These are phyloP conservation scores for Athalia circularis DNA, from an alignment of 2,888 invertebrate species.

Conservation along the genomic window DNA sequence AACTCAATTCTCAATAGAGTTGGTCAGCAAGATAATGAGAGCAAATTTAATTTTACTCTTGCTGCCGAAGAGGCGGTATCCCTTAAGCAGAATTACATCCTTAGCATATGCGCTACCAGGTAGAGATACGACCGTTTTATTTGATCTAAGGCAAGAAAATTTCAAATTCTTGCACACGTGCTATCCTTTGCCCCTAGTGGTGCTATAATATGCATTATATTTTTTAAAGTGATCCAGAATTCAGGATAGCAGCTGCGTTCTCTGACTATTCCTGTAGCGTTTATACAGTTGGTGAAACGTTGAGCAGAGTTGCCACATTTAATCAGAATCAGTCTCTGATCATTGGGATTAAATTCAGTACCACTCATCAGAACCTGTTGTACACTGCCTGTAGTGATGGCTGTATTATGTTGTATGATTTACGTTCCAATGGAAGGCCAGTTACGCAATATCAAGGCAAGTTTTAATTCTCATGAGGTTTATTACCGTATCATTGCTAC, in stretches of 20 bases:
- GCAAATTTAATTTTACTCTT: constrained; percentile 55
- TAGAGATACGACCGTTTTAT: constrained; percentile 61
- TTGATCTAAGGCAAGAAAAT: constrained; percentile 19
- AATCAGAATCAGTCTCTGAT: constrained; percentile 75
- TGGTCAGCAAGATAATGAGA: constrained; percentile 47
- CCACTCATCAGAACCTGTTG: constrained; percentile 77
- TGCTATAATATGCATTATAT: too few relatives aligned
- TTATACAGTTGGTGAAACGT: constrained; percentile 73
- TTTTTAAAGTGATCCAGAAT: constrained; percentile 65
- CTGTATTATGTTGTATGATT: constrained; percentile 79
- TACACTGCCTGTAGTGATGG: constrained; percentile 79
- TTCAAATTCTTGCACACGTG: neutral
- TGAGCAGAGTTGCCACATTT: constrained; percentile 71
- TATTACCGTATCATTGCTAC: neutral
- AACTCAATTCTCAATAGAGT: constrained; percentile 44
- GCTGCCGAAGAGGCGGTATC: constrained; percentile 76
- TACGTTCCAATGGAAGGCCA: constrained; percentile 75
- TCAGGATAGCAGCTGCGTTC: constrained; percentile 74
- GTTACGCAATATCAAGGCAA: constrained; percentile 74
- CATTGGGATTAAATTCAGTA: constrained; percentile 79
- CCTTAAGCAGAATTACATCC: constrained; percentile 78
- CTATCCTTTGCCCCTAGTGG: too few relatives aligned
- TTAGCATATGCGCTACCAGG: constrained; percentile 77
- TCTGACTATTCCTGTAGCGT: constrained; percentile 75
- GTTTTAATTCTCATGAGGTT: neutral